phyloP scores from a whole-genome alignment of 2,113 vertebrate genomes.

The Perognathus longimembris region DNA sequence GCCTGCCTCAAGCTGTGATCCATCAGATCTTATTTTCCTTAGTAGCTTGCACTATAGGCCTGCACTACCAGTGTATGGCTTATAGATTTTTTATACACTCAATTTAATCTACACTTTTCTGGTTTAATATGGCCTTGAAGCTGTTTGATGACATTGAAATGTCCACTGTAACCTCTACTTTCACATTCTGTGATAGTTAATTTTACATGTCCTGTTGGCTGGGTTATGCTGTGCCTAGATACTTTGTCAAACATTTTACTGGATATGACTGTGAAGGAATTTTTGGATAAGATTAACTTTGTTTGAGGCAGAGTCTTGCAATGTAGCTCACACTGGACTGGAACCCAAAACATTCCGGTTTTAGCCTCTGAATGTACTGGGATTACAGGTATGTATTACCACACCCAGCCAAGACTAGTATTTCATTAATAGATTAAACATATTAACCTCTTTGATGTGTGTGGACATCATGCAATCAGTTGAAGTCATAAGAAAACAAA shows the following conservation, averaged over 20 bases:
- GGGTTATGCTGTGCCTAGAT: background rate
- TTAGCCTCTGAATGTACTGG: background rate
- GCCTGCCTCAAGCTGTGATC: too few relatives aligned
- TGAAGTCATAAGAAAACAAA: slow-evolving; percentile 33
- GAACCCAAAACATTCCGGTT: background rate
- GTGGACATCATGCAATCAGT: background rate
- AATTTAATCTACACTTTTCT: slow-evolving; percentile 24
- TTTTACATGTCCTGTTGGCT: background rate
- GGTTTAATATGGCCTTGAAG: background rate
- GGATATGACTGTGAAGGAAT: background rate
- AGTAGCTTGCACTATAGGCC: background rate
- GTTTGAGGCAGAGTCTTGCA: background rate
- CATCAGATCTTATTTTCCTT: background rate
- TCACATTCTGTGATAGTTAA: slow-evolving; percentile 31
- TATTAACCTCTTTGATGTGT: background rate
- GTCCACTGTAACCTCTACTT: background rate
- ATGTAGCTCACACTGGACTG: background rate
- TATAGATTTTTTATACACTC: background rate
- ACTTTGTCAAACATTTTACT: slow-evolving; percentile 41
- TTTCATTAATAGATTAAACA: background rate
- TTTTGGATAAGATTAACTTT: slow-evolving; percentile 1
- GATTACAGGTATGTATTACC: background rate
- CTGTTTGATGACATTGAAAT: slow-evolving; percentile 28
- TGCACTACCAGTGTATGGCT: background rate
- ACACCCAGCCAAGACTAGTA: background rate